phyloP scores from a whole-genome alignment of 2,113 vertebrate genomes.

The Psilopogon haemacephalus region DNA sequence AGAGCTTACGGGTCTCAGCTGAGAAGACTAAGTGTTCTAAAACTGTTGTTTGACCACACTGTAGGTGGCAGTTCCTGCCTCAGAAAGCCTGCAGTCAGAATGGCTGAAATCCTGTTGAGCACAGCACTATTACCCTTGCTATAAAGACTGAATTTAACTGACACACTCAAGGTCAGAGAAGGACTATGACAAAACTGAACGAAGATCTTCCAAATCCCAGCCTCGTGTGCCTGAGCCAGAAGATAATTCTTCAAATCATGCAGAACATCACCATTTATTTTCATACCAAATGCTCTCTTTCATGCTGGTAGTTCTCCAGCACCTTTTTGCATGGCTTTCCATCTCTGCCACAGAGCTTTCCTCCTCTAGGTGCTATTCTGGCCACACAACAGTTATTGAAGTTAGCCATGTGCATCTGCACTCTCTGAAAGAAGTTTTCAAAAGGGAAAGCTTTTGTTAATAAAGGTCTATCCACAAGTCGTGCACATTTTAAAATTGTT shows the following conservation, averaged over 20 bases:
- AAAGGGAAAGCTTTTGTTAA: not conserved
- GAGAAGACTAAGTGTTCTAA: not conserved
- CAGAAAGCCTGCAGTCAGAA: not conserved
- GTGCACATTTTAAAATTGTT: not conserved
- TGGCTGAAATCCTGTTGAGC: not conserved
- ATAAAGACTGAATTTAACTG: not conserved
- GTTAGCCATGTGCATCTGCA: not conserved
- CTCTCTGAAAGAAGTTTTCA: not conserved
- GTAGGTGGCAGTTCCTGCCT: not conserved
- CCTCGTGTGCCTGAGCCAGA: not conserved
- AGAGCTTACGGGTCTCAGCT: not conserved
- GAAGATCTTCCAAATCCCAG: not conserved
- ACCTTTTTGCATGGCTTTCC: not conserved
- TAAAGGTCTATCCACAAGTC: not conserved
- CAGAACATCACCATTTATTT: slow-evolving; percentile 38
- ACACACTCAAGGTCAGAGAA: slow-evolving; percentile 20
- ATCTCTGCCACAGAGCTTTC: slow-evolving; percentile 13
- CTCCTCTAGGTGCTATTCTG: not conserved
- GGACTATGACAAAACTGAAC: not conserved
- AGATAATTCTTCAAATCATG: not conserved
- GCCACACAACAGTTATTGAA: not conserved
- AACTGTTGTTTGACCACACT: not conserved
- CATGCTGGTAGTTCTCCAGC: not conserved
- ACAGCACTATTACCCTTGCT: not conserved
- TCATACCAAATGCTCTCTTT: not conserved